Evolutionary conservation across 1,140 invertebrate genomes (phyloP), one percentile per base, ranked within the genome.

Genomic region (Drosophila santomea): DNA sequence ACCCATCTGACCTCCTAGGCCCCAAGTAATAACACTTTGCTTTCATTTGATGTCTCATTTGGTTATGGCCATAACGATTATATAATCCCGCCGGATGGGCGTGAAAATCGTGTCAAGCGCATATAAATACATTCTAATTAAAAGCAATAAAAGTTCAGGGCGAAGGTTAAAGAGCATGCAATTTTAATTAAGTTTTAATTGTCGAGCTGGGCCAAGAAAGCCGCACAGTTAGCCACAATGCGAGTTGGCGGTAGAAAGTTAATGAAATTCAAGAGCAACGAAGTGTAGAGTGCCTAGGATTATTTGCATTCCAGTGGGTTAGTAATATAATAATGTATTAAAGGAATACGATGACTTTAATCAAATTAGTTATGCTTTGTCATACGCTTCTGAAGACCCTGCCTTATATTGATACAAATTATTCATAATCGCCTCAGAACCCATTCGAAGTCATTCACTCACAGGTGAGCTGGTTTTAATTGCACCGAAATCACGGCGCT

Each of bases 151-250:
- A 76, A 67, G 73, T 75, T 76, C 73, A 76, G 48, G 73, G 72
- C 61, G 72, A 76, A 76, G 73, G 73, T 54, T 75, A 67, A 67
- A 48, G 61, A 67, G 72, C 73, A 75, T 75, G 73, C 72, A 52
- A 67, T 76, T 38, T 76, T 67, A 76, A 76, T 76, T 67, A 76
- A 76, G 54, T 59, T 67, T 59, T 76, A 76, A 76, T 76, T 75
- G 72, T 67, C 45, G 56, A 32, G 36, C 36, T 4, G 23, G 47
- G 6, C 4, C 2, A 44, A 38, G 38, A 52, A 68, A 44, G 20
- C 15, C 2, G 47, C 36, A 8, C 48, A 74, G 48, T 54, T 62
- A 55, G 54, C 48, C 55, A 32, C 36, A 54, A 74, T 32, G 48
- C 41, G 11, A 36, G 41, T 20, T 39, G 50, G 39, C 8, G n/a